Percentiles rank a stretch among this genome's conserved stretches.
phyloP scores from a whole-genome alignment of 2,113 vertebrate genomes.

The Seriola quinqueradiata region DNA sequence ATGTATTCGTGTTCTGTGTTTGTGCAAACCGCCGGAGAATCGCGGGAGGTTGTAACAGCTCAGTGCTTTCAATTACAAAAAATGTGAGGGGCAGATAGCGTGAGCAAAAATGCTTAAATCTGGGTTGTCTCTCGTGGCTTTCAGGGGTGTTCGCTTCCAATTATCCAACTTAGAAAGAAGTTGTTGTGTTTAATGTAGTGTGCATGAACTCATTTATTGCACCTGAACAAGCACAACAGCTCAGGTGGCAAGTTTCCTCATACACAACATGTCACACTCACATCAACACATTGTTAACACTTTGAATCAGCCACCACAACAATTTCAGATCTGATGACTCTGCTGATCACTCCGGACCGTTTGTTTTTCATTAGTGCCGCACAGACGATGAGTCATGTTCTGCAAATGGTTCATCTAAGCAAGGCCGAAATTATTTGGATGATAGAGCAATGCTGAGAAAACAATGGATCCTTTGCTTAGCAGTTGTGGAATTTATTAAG shows the following conservation, averaged over 20 bases:
- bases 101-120: not conserved
- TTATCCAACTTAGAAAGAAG: not conserved
- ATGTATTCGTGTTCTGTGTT: constrained; percentile 27
- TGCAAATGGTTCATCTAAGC: not conserved
- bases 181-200: not conserved
- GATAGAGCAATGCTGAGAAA: not conserved
- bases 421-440: constrained; percentile 8
- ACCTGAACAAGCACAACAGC: not conserved
- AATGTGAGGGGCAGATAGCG: constrained; percentile 28
- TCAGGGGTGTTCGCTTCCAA: not conserved
- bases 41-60: constrained; percentile 22
- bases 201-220: not conserved
- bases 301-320: constrained; percentile 2
- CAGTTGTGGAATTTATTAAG: constrained; percentile 24
- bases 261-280: not conserved
- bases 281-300: constrained; percentile 7
- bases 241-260: constrained; percentile 38
- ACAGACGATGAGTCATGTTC: constrained; percentile 33
- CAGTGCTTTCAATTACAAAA: constrained; percentile 34
- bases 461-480: constrained; percentile 11
- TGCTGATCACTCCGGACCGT: not conserved
- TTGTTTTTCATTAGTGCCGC: constrained; percentile 28
- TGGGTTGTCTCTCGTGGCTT: not conserved
- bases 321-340: not conserved
- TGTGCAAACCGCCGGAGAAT: constrained; percentile 9